Evolutionary conservation across 2,113 vertebrate species (phyloP), one percentile per base, ranked within the genome.

Genomic region (Picathartes gymnocephalus): DNA sequence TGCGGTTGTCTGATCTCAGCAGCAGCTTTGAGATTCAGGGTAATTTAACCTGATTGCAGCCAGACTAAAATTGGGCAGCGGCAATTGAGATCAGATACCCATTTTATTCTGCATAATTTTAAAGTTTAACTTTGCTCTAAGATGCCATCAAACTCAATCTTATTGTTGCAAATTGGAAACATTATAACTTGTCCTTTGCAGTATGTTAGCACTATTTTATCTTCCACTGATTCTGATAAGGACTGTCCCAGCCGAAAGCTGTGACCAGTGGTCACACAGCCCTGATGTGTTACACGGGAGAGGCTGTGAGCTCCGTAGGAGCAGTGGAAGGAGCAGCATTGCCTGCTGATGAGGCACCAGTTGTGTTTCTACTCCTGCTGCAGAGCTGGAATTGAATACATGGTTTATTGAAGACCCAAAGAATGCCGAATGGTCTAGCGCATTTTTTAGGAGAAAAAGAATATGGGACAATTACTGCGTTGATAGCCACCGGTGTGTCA

Each of bases 21-120:
- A 89, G 73, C 48, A 83, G 82, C 86, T 68, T 90, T 78, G 72
- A 92, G 90, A 72, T 90, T n/a, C 85, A 61, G 72, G 54, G 48
- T 71, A 74, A 84, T 81, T 96, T 96, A 94, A 90, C 76, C 44
- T 88, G 76, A 83, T 88, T 4, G 2, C 82, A 86, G 76, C 61
- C 24, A 40, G 76, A 47, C 47, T 86, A 51, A 90, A 93, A 70
- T 81, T 39, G 31, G 40, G 30, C 76, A 83, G 64, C 17, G 84
- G 51, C n/a, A 56, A 44, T 1, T 58, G 58, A 80, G 50, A 69
- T 80, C 53, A 53, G 71, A 79, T 54, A 39, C 24, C 8, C 39
- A 17, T 39, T 87, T 30, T 74, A 66, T 76, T 76, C 30, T 45
- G 40, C 3, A 4, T 8, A 74, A 65, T 68, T 95, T 77, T 80